Evolutionary conservation across 2,113 vertebrate genomes (phyloP).

Genomic region (Orthonyx spaldingii): DNA sequence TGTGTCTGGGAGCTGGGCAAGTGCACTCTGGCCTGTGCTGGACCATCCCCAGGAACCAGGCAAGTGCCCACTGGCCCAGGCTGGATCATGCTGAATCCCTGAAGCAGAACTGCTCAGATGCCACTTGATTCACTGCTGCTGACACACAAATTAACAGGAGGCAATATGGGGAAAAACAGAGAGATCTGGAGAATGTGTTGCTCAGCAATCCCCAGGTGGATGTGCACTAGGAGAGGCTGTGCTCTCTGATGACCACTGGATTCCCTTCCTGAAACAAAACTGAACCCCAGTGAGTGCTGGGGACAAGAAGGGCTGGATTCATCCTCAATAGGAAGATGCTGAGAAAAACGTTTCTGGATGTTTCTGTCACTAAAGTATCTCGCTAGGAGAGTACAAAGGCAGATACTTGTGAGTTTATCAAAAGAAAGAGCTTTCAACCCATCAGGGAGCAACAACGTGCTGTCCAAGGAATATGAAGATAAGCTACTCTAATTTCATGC

Average conservation of each 20-base stretch:
- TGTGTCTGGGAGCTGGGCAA: neutral
- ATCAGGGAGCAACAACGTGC: slow-evolving; percentile 10
- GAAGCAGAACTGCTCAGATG: neutral
- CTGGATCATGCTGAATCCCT: neutral
- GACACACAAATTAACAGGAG: neutral
- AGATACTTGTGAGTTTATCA: neutral
- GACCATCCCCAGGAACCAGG: neutral
- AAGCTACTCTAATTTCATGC: slow-evolving; percentile 38
- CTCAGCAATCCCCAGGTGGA: neutral
- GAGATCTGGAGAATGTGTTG: neutral
- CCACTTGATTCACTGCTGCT: neutral
- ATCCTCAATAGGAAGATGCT: neutral
- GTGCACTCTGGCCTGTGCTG: neutral
- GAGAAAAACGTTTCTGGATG: neutral
- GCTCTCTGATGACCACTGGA: neutral
- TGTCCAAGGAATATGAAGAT: slow-evolving; percentile 37
- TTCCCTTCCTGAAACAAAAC: neutral
- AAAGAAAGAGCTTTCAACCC: slow-evolving; percentile 26
- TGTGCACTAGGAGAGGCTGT: rapidly evolving
- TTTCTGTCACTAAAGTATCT: neutral
- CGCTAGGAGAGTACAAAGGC: neutral
- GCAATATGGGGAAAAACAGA: neutral
- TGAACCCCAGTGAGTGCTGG: neutral
- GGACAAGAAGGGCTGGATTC: neutral
- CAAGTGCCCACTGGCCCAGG: neutral